phyloP scores from a whole-genome alignment of 2,797 vertebrate species.

The Siniperca undulata region DNA sequence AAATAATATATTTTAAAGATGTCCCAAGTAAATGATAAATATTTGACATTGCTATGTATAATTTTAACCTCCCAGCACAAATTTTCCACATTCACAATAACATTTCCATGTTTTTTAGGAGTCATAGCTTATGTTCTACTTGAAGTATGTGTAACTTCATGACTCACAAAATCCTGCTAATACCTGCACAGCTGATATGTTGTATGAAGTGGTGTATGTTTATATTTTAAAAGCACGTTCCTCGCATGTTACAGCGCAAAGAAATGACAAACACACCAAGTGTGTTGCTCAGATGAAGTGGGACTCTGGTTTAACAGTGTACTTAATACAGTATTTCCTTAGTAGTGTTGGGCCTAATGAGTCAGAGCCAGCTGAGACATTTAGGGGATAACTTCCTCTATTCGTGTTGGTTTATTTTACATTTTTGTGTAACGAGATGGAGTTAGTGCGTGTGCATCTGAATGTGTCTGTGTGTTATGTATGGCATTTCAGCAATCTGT shows the following conservation, averaged over 20 bases:
- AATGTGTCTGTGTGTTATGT: conserved; percentile 73
- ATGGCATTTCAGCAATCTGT: conserved; percentile 76
- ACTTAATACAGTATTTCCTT: conserved; percentile 66
- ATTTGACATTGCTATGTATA: conserved; percentile 27
- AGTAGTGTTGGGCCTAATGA: conserved; percentile 64
- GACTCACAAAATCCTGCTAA: conserved; percentile 66
- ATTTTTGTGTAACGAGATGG: conserved; percentile 77
- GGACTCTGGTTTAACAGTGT: conserved; percentile 53
- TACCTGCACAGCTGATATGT: conserved; percentile 38
- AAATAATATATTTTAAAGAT: conserved; percentile 11
- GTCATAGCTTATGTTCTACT: conserved; percentile 27
- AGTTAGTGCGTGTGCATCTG: conserved; percentile 52
- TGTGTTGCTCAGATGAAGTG: conserved; percentile 56
- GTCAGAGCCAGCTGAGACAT: conserved; percentile 61
- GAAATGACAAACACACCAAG: conserved; percentile 46
- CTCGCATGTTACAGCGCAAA: conserved; percentile 18
- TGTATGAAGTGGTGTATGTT: conserved; percentile 50
- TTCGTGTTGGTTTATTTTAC: conserved; percentile 69
- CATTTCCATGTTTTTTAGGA: conserved; percentile 51
- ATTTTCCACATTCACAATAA: conserved; percentile 27
- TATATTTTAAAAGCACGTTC: conserved; percentile 41
- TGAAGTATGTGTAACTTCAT: conserved; percentile 36
- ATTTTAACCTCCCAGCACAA: not conserved
- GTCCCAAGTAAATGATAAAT: not conserved
- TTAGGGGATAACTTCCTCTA: conserved; percentile 80